Percentiles rank a stretch among this genome's conserved stretches.
These are phyloP conservation scores for Coleophora flavipennella DNA, from an alignment of 2,888 invertebrate species.

Conservation along the genomic window DNA sequence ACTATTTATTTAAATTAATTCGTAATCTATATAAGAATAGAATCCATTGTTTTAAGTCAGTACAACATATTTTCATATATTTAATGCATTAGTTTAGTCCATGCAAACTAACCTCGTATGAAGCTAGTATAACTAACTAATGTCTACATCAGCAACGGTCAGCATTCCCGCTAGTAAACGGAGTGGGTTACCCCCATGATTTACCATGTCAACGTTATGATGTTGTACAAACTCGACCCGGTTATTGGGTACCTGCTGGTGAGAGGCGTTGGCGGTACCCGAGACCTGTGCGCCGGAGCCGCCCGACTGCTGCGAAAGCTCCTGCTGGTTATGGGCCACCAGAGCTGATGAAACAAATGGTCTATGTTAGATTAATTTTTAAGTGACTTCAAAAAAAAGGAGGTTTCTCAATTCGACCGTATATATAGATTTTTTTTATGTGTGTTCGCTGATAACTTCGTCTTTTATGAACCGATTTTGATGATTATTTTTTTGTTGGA, in stretches of 20 bases:
- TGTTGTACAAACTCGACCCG: constrained; percentile 71
- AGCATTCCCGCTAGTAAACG: constrained; percentile 57
- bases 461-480: no score
- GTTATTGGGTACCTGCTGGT: constrained; percentile 69
- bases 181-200: constrained; percentile 53
- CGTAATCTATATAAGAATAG: no score
- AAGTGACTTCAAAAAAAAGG: no score
- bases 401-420: no score
- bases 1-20: no score
- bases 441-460: no score
- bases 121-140: constrained; percentile 10
- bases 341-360: constrained; percentile 42
- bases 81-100: no score
- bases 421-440: no score
- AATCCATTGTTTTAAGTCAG: no score
- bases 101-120: not conserved
- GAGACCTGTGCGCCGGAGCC: constrained; percentile 41
- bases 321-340: constrained; percentile 65
- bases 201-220: constrained; percentile 73
- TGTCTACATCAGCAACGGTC: constrained; percentile 40
- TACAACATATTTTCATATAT: no score
- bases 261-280: constrained; percentile 45
- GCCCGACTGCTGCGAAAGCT: constrained; percentile 45
- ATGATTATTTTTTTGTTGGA: no score
- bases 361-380: no score